Evolutionary conservation across 2,113 vertebrate species (phyloP), one percentile per base, ranked within the genome.

Genomic region (Oncorhynchus mykiss): DNA sequence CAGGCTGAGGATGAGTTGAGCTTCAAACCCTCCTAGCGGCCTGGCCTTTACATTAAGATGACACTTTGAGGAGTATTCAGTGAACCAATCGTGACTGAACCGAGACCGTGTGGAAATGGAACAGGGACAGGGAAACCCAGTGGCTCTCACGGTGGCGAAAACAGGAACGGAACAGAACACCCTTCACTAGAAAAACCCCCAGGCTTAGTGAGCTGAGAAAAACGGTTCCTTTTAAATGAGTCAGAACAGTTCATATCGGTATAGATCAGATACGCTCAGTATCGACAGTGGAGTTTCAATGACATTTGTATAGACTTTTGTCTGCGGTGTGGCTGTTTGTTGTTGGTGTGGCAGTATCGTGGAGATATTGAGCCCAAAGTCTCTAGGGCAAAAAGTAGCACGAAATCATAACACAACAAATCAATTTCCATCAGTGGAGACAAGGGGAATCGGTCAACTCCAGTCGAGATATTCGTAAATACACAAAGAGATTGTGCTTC

Each of bases 361-460:
- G 89, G 93, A 84, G 34, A 93, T 76, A 84, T 81, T 89, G 84
- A 91, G 79, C 80, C 87, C 75, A 86, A 14, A 74, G 85, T 87
- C 89, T 90, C 87, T 70, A 84, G 88, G 84, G 87, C 84, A 70
- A 86, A 88, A 86, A 85, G 49, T 51, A 1, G 76, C 83, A 67
- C 22, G 82, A 84, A 84, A 75, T 74, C 82, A 80, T 81, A 89
- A 84, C 84, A 88, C 86, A 88, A 66, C 88, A 91, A 93, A 97
- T 96, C 94, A 88, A 95, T 96, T 90, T 91, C 89, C 92, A 93
- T 94, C 93, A 93, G 87, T 73, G 82, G 80, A 80, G 90, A 77
- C 79, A 83, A 84, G 62, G 66, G 5, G 20, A 54, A 93, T 95
- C 93, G 92, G 94, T 95, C 92, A 80, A 69, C 78, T 65, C 5